phyloP scores from a whole-genome alignment of 2,797 vertebrate species.

The Myotis planiceps region DNA sequence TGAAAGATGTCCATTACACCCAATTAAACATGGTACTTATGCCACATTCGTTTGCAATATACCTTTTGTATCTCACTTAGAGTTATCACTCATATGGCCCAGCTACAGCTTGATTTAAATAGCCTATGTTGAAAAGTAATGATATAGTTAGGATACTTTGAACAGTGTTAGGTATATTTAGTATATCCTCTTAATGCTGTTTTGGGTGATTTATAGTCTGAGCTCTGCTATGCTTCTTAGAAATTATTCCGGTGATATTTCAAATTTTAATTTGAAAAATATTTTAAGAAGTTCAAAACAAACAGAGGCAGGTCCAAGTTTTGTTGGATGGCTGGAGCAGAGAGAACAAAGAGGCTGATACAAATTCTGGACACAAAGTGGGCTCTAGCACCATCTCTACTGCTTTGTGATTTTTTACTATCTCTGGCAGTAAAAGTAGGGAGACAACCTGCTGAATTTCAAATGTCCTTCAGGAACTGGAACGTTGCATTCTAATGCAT shows the following conservation, averaged over 20 bases:
- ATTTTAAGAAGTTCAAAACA: constrained; percentile 69
- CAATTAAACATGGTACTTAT: neutral
- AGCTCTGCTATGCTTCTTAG: constrained; percentile 59
- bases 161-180: constrained; percentile 65
- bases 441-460: constrained; percentile 83
- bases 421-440: constrained; percentile 67
- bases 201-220: constrained; percentile 63
- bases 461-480: constrained; percentile 83
- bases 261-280: constrained; percentile 74
- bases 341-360: constrained; percentile 3
- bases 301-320: constrained; percentile 67
- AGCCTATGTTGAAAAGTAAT: constrained; percentile 32
- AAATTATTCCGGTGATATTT: constrained; percentile 67
- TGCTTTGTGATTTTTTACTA: constrained; percentile 63
- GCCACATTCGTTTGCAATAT: constrained; percentile 19
- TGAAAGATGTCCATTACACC: constrained; percentile 30
- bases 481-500: constrained; percentile 84
- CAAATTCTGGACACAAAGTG: constrained; percentile 53
- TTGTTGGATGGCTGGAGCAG: constrained; percentile 66
- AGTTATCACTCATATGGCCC: constrained; percentile 51
- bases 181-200: constrained; percentile 60
- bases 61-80: constrained; percentile 48
- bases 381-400: neutral
- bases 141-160: constrained; percentile 63
- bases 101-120: constrained; percentile 49